These are phyloP conservation scores for Synodontis membranacea DNA, from an alignment of 2,113 vertebrate genomes.

Conservation along the genomic window DNA sequence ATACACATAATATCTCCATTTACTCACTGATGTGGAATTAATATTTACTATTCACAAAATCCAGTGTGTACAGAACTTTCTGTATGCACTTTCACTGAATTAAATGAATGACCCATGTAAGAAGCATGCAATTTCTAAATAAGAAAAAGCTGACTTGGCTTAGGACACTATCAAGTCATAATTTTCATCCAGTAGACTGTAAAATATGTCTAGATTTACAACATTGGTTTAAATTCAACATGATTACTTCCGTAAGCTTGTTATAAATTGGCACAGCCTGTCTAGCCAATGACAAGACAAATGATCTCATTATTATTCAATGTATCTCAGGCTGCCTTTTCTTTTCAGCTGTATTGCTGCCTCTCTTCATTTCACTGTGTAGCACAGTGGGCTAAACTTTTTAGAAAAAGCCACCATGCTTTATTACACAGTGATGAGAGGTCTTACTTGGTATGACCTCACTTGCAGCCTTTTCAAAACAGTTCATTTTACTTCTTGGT, in stretches of 20 bases:
- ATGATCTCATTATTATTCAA: slow-evolving; percentile 30
- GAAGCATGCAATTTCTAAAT: not conserved
- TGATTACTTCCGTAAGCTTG: not conserved
- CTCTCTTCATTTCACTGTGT: not conserved
- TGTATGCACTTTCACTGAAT: not conserved
- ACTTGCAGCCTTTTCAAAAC: not conserved
- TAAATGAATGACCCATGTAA: not conserved
- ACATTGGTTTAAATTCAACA: not conserved
- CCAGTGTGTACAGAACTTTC: not conserved
- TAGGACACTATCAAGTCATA: not conserved
- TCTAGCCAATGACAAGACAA: slow-evolving; percentile 9
- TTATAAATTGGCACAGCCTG: slow-evolving; percentile 5
- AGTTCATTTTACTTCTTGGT: not conserved
- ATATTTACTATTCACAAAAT: not conserved
- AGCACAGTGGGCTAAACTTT: not conserved
- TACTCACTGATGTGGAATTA: not conserved
- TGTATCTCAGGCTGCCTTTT: slow-evolving; percentile 12
- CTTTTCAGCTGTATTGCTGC: not conserved
- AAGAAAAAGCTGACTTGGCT: not conserved
- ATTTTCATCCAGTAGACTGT: not conserved
- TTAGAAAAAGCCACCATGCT: slow-evolving; percentile 33
- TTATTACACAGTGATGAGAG: slow-evolving; percentile 62
- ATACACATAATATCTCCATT: not conserved
- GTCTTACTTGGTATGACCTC: not conserved
- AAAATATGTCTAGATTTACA: not conserved